These are phyloP conservation scores for Castor canadensis DNA, from an alignment of 2,113 vertebrate species.

Conservation along the genomic window DNA sequence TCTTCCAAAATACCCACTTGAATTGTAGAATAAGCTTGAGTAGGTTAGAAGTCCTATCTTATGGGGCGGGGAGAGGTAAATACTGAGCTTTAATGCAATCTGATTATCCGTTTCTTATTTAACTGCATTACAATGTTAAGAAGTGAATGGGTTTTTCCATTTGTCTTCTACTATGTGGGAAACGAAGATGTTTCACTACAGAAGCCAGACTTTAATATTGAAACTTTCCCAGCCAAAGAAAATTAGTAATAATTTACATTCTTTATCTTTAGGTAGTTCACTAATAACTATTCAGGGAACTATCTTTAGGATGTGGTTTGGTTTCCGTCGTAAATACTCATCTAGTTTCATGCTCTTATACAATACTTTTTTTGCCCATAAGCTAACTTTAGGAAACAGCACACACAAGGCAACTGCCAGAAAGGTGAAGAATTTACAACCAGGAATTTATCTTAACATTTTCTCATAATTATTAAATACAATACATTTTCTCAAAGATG, in stretches of 20 bases:
- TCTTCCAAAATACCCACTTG: constrained; percentile 2
- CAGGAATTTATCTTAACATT: background rate
- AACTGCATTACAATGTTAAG: constrained; percentile 21
- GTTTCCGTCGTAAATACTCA: constrained; percentile 21
- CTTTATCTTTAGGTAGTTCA: background rate
- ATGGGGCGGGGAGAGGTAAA: fast-evolving
- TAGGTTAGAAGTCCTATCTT: background rate
- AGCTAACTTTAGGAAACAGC: background rate
- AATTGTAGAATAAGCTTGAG: background rate
- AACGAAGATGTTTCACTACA: constrained; percentile 17
- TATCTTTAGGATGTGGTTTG: background rate
- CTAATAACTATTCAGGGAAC: background rate
- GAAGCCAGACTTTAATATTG: constrained; percentile 44
- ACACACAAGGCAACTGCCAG: background rate
- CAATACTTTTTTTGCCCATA: background rate
- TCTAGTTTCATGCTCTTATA: background rate
- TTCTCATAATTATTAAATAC: constrained; percentile 21
- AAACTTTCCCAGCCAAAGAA: constrained; percentile 46
- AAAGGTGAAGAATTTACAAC: background rate
- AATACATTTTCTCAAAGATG: constrained; percentile 26
- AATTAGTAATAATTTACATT: constrained; percentile 1
- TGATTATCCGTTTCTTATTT: constrained; percentile 41
- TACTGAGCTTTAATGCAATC: background rate
- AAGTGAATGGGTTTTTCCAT: constrained; percentile 34
- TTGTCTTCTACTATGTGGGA: constrained; percentile 31